phyloP scores from a whole-genome alignment of 2,888 invertebrate genomes.

The Cephalotes varians region DNA sequence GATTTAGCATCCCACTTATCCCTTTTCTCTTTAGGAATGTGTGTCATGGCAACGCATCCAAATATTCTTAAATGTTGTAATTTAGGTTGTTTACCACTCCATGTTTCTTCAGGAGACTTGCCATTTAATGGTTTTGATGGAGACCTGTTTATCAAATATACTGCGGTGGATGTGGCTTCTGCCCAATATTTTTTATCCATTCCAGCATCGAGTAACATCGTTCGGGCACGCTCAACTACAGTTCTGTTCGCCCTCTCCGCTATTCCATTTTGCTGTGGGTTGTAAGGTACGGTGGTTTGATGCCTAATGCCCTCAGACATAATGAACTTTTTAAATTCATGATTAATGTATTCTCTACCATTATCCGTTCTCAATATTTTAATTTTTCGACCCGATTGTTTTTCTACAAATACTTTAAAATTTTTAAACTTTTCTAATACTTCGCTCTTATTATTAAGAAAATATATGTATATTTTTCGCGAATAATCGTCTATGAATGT shows the following conservation, averaged over 20 bases:
- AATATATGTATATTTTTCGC: constrained; percentile 9
- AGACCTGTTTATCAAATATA: neutral
- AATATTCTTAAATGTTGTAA: neutral
- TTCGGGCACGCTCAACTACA: neutral
- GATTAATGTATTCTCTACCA: constrained; percentile 34
- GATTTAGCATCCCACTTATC: neutral
- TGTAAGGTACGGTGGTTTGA: constrained; percentile 4
- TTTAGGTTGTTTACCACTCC: neutral
- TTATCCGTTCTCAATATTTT: constrained; percentile 30
- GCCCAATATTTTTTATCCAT: constrained; percentile 4
- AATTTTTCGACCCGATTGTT: constrained; percentile 4
- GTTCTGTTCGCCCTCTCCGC: constrained; percentile 19
- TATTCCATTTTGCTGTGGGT: constrained; percentile 32
- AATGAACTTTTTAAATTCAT: neutral
- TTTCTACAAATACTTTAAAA: constrained; percentile 24
- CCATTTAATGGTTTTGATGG: neutral
- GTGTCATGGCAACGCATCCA: neutral
- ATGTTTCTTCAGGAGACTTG: neutral
- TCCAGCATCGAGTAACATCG: constrained; percentile 5
- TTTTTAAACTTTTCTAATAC: constrained; percentile 6
- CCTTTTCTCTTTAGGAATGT: neutral
- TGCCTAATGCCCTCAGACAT: neutral
- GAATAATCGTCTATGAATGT: constrained; percentile 41
- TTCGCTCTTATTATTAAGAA: constrained; percentile 29
- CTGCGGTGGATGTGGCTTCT: neutral